Conservation (phyloP, 2,888 invertebrate species). For the Orthosia incerta region DNA sequence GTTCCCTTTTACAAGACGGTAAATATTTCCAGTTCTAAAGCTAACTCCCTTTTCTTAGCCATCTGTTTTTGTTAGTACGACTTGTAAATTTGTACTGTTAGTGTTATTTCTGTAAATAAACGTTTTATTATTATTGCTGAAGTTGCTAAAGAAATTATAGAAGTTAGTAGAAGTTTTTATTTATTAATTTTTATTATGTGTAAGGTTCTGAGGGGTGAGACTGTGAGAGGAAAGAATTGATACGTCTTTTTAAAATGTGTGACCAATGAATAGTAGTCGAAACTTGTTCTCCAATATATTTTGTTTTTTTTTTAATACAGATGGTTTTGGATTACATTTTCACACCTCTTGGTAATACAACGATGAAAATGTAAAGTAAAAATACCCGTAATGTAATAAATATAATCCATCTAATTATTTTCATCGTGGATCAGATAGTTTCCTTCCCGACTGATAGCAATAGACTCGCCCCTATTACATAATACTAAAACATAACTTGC, state of each 20-base stretch:
- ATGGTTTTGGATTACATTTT: too few relatives aligned
- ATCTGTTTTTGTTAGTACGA: constrained; percentile 43
- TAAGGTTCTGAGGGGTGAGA: background rate
- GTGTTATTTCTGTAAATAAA: constrained; percentile 37
- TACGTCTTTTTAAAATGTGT: background rate
- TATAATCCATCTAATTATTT: too few relatives aligned
- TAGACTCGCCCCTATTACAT: too few relatives aligned
- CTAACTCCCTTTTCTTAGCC: constrained; percentile 9
- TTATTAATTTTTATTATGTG: constrained; percentile 12
- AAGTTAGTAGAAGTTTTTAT: constrained; percentile 22
- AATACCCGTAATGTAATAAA: too few relatives aligned
- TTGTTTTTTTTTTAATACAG: too few relatives aligned
- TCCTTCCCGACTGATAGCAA: too few relatives aligned
- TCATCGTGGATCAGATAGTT: too few relatives aligned
- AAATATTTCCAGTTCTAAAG: constrained; percentile 33
- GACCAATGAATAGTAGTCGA: too few relatives aligned
- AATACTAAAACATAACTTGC: too few relatives aligned
- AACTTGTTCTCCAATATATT: too few relatives aligned
- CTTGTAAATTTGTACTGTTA: constrained; percentile 34
- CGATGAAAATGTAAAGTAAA: too few relatives aligned
- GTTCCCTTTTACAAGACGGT: constrained; percentile 1
- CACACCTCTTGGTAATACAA: too few relatives aligned
- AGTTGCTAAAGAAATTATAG: constrained; percentile 30
- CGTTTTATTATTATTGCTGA: constrained; percentile 41
- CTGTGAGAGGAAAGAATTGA: background rate